Conservation (phyloP, 2,797 vertebrate genomes). For the Pipistrellus pygmaeus region DNA sequence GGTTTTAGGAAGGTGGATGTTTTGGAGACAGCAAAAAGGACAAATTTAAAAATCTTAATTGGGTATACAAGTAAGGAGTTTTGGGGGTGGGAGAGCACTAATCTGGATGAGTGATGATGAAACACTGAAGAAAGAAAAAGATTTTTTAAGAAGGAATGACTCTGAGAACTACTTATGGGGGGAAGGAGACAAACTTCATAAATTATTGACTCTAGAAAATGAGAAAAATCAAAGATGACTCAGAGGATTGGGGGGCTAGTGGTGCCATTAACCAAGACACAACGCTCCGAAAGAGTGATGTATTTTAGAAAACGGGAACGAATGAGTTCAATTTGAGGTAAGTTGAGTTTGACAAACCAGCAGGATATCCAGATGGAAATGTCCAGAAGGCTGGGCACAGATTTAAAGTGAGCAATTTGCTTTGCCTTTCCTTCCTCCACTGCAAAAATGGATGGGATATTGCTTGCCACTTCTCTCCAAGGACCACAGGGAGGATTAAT, state of each 20-base stretch:
- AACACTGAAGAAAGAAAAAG: background rate
- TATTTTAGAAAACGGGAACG: conserved; percentile 19
- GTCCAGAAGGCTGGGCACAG: conserved; percentile 59
- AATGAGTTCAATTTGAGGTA: background rate
- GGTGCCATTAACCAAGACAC: background rate
- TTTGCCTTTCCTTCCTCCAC: conserved; percentile 60
- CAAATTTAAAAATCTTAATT: background rate
- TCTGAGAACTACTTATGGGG: background rate
- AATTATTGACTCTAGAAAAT: background rate
- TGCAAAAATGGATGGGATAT: conserved; percentile 51
- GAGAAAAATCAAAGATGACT: conserved; percentile 11
- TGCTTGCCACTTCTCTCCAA: conserved; percentile 62
- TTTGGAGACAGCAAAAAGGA: background rate
- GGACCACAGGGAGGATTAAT: conserved; percentile 69
- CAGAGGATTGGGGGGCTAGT: background rate
- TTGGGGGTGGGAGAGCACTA: background rate
- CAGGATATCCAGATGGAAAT: conserved; percentile 57
- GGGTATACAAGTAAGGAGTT: background rate
- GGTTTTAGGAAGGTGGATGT: background rate
- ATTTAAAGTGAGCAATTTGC: conserved; percentile 51
- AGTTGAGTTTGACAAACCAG: conserved; percentile 60
- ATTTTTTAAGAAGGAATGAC: background rate
- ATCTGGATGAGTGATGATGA: background rate
- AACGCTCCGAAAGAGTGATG: background rate
- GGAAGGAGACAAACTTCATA: background rate